A percentile compares a stretch with the other conserved stretches of the same genome.
Conservation (phyloP, 2,797 vertebrate genomes). For the Smutsia gigantea region DNA sequence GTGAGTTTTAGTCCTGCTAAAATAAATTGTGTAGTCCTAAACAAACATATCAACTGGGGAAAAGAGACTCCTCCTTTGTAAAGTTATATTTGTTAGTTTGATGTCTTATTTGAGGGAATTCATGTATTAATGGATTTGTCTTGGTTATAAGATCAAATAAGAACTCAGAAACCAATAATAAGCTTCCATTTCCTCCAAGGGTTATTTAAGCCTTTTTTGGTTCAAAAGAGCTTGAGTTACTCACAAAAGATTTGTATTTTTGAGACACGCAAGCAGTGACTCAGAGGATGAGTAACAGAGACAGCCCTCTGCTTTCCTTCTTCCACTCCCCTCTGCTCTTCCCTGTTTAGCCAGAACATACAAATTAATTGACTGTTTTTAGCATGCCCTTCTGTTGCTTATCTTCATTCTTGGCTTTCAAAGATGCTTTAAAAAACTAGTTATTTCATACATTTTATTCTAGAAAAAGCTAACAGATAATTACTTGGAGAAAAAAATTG, state of each 20-base stretch:
- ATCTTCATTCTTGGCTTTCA: slow-evolving; percentile 53
- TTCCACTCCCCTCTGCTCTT: background rate
- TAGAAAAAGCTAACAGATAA: background rate
- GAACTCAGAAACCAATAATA: slow-evolving; percentile 64
- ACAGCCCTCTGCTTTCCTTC: slow-evolving; percentile 40
- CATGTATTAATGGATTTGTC: slow-evolving; percentile 34
- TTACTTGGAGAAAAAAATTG: background rate
- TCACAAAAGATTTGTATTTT: slow-evolving; percentile 75
- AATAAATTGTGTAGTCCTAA: slow-evolving; percentile 48
- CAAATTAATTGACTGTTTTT: slow-evolving; percentile 71
- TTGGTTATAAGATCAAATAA: slow-evolving; percentile 51
- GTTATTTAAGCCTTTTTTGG: slow-evolving; percentile 66
- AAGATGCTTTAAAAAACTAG: background rate
- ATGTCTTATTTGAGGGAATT: slow-evolving; percentile 54
- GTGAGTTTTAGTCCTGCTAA: slow-evolving; percentile 5
- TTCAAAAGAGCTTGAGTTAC: slow-evolving; percentile 74
- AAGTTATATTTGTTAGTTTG: background rate
- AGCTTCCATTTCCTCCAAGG: slow-evolving; percentile 64
- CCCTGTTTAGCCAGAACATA: slow-evolving; percentile 63
- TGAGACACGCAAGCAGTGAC: slow-evolving; percentile 73
- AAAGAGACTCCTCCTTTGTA: background rate
- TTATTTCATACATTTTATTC: background rate
- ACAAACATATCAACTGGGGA: background rate
- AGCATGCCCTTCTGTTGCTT: slow-evolving; percentile 50
- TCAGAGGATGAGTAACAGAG: slow-evolving; percentile 80